Percentiles rank a stretch among this genome's conserved stretches.
phyloP scores from a whole-genome alignment of 2,888 invertebrate species.

The Shargacucullia verbasci region DNA sequence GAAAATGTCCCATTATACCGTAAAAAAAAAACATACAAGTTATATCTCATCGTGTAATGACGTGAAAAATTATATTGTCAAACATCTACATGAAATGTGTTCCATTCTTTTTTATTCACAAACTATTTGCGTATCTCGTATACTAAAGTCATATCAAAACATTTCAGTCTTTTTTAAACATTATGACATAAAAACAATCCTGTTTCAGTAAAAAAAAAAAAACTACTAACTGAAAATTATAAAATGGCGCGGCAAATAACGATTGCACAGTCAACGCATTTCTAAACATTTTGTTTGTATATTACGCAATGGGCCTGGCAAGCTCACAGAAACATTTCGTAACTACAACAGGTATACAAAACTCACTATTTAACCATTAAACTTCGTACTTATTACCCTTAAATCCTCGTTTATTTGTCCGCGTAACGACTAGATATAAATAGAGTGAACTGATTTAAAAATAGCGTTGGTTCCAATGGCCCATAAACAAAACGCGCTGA shows the following conservation, averaged over 20 bases:
- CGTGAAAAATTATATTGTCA: constrained; percentile 51
- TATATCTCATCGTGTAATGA: constrained; percentile 43
- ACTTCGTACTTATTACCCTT: constrained; percentile 38
- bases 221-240: no score
- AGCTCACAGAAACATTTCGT: constrained; percentile 29
- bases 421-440: constrained; percentile 54
- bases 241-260: constrained; percentile 17
- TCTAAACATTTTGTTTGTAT: constrained; percentile 32
- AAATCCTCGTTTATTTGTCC: constrained; percentile 32
- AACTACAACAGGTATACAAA: constrained; percentile 24
- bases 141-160: constrained; percentile 7
- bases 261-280: constrained; percentile 35
- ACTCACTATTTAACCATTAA: constrained; percentile 26
- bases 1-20: constrained; percentile 57
- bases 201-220: no score
- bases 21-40: constrained; percentile 32
- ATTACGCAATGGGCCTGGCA: constrained; percentile 51
- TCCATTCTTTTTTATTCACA: constrained; percentile 11
- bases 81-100: constrained; percentile 31
- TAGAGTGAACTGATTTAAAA: constrained; percentile 60
- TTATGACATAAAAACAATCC: no score
- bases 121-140: constrained; percentile 1
- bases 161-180: constrained; percentile 11
- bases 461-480: constrained; percentile 70
- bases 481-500: constrained; percentile 80